Percentiles rank a stretch among this genome's conserved stretches.
phyloP scores from a whole-genome alignment of 2,888 invertebrate genomes.

The Cephalotes varians region DNA sequence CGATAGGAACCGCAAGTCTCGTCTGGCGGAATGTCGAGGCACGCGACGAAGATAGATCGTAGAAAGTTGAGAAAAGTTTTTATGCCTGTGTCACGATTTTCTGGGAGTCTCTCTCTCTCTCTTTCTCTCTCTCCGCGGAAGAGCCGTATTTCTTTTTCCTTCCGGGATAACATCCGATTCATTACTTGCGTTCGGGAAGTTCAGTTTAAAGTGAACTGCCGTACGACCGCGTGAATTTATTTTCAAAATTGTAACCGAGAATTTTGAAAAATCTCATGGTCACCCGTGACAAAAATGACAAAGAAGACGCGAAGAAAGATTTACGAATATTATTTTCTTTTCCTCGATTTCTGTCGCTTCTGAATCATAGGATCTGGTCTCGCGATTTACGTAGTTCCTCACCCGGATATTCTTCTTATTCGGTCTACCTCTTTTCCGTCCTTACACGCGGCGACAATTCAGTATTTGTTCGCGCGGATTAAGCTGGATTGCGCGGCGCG shows the following conservation, averaged over 20 bases:
- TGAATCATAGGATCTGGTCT: neutral
- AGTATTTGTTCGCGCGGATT: slow-evolving; percentile 71
- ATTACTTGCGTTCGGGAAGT: neutral
- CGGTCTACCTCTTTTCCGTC: slow-evolving; percentile 51
- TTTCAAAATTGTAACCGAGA: neutral
- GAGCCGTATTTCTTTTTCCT: neutral
- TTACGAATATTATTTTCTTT: neutral
- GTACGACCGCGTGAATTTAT: neutral
- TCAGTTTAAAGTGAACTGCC: neutral
- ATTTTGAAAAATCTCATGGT: neutral
- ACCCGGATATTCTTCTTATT: slow-evolving; percentile 53
- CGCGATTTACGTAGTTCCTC: slow-evolving; percentile 21
- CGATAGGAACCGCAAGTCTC: slow-evolving; percentile 15
- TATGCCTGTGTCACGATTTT: slow-evolving; percentile 18
- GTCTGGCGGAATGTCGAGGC: slow-evolving; percentile 26
- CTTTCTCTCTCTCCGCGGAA: neutral
- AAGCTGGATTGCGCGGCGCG: slow-evolving; percentile 60
- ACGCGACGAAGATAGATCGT: slow-evolving; percentile 43
- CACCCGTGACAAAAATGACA: neutral
- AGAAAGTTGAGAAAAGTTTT: slow-evolving; percentile 37
- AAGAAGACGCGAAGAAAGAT: neutral
- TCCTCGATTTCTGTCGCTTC: neutral
- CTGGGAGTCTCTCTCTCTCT: neutral
- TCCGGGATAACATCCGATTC: neutral
- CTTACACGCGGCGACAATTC: slow-evolving; percentile 63